phyloP scores from a whole-genome alignment of 2,113 vertebrate genomes.

The Anthoscopus minutus region DNA sequence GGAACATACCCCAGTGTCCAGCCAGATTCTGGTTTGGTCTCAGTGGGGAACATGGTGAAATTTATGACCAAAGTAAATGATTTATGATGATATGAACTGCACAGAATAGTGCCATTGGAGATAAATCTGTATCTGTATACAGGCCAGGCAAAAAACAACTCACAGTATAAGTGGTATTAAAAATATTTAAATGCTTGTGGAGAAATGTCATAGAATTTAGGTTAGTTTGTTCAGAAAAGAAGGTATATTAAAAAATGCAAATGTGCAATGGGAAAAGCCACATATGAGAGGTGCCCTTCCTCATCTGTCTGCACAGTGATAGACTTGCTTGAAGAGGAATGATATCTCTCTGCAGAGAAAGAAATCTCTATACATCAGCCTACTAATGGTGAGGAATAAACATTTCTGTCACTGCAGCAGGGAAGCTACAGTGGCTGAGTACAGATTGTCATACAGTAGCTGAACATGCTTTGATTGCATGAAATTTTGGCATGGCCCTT shows the following conservation, averaged over 20 bases:
- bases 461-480: fast-evolving
- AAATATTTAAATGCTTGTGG: background rate
- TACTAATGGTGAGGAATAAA: background rate
- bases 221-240: background rate
- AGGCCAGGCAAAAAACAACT: background rate
- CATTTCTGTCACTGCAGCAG: background rate
- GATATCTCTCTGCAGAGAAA: background rate
- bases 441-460: fast-evolving
- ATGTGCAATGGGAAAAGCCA: background rate
- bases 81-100: background rate
- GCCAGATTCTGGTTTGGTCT: background rate
- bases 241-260: background rate
- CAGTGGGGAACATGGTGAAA: background rate
- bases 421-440: background rate
- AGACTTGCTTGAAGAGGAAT: background rate
- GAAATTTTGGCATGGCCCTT: background rate
- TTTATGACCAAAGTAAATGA: background rate
- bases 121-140: background rate
- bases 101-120: background rate
- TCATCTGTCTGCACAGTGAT: background rate
- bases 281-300: background rate
- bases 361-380: background rate
- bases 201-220: background rate
- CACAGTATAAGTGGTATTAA: background rate
- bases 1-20: background rate